A percentile compares a stretch with the other conserved stretches of the same genome.
These are phyloP conservation scores for Heliocidaris erythrogramma DNA, from an alignment of 35 echinoderm and acorn worm genomes.

Conservation along the genomic window DNA sequence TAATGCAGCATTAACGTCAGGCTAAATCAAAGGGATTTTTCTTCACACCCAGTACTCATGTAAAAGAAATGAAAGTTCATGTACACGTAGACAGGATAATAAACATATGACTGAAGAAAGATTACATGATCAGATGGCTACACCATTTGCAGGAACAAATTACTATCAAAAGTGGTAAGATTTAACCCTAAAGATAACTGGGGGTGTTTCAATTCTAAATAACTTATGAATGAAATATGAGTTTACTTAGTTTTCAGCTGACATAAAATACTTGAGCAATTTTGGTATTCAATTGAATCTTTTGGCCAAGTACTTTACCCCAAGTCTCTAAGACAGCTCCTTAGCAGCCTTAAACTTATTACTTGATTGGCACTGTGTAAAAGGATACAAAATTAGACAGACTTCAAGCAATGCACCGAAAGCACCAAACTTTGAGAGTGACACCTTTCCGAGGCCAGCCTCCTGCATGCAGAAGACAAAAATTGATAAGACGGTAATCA, in stretches of 20 bases:
- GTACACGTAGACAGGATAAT: neutral
- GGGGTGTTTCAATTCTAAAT: too few relatives aligned
- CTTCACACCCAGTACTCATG: neutral
- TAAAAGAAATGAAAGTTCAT: neutral
- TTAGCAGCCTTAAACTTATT: too few relatives aligned
- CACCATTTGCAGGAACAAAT: too few relatives aligned
- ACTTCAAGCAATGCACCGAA: slow-evolving; percentile 92
- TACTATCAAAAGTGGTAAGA: too few relatives aligned
- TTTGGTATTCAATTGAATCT: too few relatives aligned
- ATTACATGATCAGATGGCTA: neutral
- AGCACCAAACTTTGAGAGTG: slow-evolving; percentile 86
- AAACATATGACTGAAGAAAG: neutral
- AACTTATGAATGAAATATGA: too few relatives aligned
- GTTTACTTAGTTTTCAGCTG: too few relatives aligned
- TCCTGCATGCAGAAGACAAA: slow-evolving; percentile 67
- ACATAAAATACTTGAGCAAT: too few relatives aligned
- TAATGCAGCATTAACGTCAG: neutral
- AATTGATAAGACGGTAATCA: neutral
- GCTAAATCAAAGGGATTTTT: neutral
- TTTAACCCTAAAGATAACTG: too few relatives aligned
- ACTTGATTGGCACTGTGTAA: too few relatives aligned
- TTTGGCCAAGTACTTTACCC: too few relatives aligned
- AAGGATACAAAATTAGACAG: slow-evolving; percentile 98
- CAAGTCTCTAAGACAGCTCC: too few relatives aligned
- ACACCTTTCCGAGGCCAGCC: slow-evolving; percentile 92